Evolutionary conservation across 2,888 invertebrate genomes (phyloP).

Genomic region (Andrena chrysosceles): DNA sequence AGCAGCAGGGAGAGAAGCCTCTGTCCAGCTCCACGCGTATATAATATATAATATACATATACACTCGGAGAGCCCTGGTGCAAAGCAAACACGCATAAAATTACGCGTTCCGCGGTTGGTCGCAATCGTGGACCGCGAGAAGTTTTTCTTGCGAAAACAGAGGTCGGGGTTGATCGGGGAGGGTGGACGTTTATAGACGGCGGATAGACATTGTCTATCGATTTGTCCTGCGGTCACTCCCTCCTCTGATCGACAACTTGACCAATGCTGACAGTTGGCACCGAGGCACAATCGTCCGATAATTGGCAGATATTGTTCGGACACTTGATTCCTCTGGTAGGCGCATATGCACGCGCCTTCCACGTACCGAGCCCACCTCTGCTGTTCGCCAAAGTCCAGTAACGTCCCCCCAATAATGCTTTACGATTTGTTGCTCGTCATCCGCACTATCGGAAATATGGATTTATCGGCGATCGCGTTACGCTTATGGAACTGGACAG

Average conservation of each 20-base stretch:
- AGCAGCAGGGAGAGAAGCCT: slow-evolving; percentile 35
- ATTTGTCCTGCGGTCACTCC: slow-evolving; percentile 73
- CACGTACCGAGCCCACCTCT: background rate
- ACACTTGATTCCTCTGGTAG: slow-evolving; percentile 53
- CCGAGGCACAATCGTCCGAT: slow-evolving; percentile 79
- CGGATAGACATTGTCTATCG: slow-evolving; percentile 42
- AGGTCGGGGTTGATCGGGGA: slow-evolving; percentile 27
- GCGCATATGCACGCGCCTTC: slow-evolving; percentile 35
- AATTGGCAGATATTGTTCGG: slow-evolving; percentile 83
- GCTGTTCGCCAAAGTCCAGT: too few species aligned
- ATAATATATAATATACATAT: slow-evolving; percentile 8
- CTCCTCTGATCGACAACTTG: slow-evolving; percentile 73
- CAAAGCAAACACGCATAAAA: slow-evolving; percentile 80
- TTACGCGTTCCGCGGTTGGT: slow-evolving; percentile 54
- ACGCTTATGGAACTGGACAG: slow-evolving; percentile 44
- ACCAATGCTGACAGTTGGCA: slow-evolving; percentile 81
- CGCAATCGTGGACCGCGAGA: background rate
- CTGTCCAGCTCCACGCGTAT: background rate
- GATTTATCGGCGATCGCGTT: slow-evolving; percentile 83
- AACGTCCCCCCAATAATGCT: slow-evolving; percentile 61
- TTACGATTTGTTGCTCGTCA: slow-evolving; percentile 83
- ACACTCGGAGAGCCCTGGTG: slow-evolving; percentile 48
- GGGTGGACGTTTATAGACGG: slow-evolving; percentile 14
- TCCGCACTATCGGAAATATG: slow-evolving; percentile 80
- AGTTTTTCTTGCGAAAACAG: slow-evolving; percentile 75